These are phyloP conservation scores for Oceanodroma leucorhoa DNA, from an alignment of 2,797 vertebrate genomes.

Conservation along the genomic window DNA sequence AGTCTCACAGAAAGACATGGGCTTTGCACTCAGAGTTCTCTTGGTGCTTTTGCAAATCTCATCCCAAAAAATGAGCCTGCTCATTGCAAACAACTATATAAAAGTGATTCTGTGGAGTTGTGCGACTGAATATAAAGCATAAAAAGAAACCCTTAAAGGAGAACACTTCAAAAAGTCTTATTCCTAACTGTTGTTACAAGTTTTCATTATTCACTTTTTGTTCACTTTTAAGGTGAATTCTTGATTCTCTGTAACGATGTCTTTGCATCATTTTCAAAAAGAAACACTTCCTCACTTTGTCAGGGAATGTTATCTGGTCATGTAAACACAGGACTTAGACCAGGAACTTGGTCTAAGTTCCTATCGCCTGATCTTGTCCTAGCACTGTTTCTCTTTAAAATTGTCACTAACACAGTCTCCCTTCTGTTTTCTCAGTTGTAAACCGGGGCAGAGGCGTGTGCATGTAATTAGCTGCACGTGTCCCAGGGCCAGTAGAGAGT, in stretches of 20 bases:
- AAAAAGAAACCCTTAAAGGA: not conserved
- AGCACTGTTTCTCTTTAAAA: not conserved
- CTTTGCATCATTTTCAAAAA: not conserved
- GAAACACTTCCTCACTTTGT: not conserved
- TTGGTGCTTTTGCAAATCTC: not conserved
- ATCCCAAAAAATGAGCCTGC: not conserved
- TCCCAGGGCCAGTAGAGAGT: not conserved
- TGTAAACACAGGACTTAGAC: not conserved
- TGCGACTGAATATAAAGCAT: not conserved
- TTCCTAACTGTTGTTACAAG: not conserved
- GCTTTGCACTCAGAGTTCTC: not conserved
- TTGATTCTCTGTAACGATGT: not conserved
- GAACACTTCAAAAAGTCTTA: not conserved
- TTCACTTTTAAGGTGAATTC: not conserved
- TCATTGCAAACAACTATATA: not conserved
- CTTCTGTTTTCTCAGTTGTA: not conserved
- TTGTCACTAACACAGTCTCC: not conserved
- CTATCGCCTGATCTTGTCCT: not conserved
- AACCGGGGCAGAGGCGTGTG: not conserved
- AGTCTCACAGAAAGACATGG: not conserved
- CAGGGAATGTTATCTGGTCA: not conserved
- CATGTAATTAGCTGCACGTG: not conserved
- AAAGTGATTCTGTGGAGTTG: not conserved
- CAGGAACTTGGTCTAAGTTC: not conserved
- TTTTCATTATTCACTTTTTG: not conserved